phyloP scores from a whole-genome alignment of 2,888 invertebrate species.

The Drosophila niveifrons region DNA sequence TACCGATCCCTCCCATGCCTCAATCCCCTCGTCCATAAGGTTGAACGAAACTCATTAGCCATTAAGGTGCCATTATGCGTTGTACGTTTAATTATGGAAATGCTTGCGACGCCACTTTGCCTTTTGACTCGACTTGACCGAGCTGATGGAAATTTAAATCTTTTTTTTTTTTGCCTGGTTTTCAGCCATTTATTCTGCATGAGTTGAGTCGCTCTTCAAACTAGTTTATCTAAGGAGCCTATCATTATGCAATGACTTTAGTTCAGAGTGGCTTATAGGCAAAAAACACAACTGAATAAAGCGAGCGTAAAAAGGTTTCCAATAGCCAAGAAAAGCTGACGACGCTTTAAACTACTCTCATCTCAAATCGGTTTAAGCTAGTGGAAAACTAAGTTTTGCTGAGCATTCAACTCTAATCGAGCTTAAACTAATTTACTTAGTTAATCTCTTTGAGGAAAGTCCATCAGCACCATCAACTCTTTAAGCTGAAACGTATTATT shows the following conservation, averaged over 20 bases:
- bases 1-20: neutral
- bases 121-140: conserved; percentile 12
- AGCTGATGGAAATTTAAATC: conserved; percentile 20
- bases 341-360: neutral
- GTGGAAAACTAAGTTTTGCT: neutral
- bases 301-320: neutral
- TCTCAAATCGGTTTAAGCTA: neutral
- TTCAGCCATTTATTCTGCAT: neutral
- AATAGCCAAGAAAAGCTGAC: neutral
- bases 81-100: conserved; percentile 76
- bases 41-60: conserved; percentile 67
- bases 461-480: neutral
- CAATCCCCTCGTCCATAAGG: conserved; percentile 11
- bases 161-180: neutral
- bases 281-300: neutral
- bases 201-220: neutral
- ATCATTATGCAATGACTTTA: neutral
- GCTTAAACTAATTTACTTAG: neutral
- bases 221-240: neutral
- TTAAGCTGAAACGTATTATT: neutral
- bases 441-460: neutral
- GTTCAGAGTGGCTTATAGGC: neutral
- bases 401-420: neutral
- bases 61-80: conserved; percentile 73
- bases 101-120: conserved; percentile 25